Conservation (phyloP, 2,113 vertebrate genomes). For the Microtus ochrogaster region DNA sequence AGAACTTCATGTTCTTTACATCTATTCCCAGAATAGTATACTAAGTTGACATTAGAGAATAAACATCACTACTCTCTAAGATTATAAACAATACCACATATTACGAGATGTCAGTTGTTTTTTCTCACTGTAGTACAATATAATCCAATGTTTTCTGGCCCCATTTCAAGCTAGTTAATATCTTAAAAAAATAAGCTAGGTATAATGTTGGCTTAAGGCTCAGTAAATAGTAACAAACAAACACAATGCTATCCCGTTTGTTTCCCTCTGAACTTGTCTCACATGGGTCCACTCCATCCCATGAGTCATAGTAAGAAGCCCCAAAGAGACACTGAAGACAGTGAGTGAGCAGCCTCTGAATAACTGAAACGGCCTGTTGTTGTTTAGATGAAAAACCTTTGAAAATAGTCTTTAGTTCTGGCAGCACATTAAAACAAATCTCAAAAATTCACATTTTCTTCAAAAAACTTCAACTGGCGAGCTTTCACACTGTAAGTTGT, state of each 20-base stretch:
- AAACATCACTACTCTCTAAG: constrained; percentile 20
- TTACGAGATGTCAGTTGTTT: constrained; percentile 48
- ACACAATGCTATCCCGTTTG: constrained; percentile 12
- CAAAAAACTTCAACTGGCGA: constrained; percentile 96
- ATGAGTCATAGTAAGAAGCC: constrained; percentile 27
- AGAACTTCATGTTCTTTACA: constrained; percentile 57
- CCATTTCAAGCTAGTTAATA: constrained; percentile 57
- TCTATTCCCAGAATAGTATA: constrained; percentile 48
- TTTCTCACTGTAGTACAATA: constrained; percentile 41
- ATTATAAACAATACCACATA: constrained; percentile 26
- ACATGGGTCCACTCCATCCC: not conserved
- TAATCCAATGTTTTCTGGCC: constrained; percentile 29
- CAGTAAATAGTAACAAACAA: constrained; percentile 70
- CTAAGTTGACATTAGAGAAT: constrained; percentile 37
- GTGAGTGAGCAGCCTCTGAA: not conserved
- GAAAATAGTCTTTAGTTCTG: constrained; percentile 69
- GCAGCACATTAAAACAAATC: constrained; percentile 49
- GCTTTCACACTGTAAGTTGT: constrained; percentile 92
- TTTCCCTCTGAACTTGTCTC: constrained; percentile 50
- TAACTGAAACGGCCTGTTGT: constrained; percentile 41
- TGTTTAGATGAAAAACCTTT: not conserved
- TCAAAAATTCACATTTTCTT: constrained; percentile 92
- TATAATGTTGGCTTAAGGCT: constrained; percentile 75
- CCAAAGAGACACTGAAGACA: constrained; percentile 6
- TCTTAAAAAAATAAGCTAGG: constrained; percentile 69